Percentiles rank a stretch among this genome's conserved stretches.
Evolutionary conservation across 1,140 invertebrate genomes (phyloP).

Genomic region (Apis cerana): DNA sequence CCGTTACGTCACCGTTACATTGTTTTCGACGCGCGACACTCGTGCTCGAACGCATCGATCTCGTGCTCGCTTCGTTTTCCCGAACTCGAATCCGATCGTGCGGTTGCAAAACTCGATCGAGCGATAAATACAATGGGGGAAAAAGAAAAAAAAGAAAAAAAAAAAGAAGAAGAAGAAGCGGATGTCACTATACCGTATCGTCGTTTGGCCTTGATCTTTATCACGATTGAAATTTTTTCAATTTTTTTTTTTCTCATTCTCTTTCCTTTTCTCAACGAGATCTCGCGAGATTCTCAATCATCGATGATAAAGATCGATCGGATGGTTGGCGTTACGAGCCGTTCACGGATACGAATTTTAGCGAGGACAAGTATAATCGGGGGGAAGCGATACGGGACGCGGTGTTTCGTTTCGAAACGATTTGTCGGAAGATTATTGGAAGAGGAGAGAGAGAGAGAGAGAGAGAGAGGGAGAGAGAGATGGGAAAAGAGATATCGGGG

Average conservation of each 20-base stretch:
- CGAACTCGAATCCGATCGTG: background rate
- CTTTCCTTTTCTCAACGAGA: too few relatives aligned
- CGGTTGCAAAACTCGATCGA: background rate
- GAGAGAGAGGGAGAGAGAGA: too few relatives aligned
- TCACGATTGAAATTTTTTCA: background rate
- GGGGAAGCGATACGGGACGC: too few relatives aligned
- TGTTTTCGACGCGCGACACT: background rate
- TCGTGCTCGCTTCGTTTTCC: background rate
- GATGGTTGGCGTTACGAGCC: too few relatives aligned
- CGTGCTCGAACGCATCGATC: background rate
- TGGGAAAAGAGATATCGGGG: background rate
- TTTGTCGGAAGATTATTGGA: background rate
- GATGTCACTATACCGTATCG: rapidly evolving
- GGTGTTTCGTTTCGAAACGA: too few relatives aligned
- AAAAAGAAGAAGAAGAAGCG: background rate
- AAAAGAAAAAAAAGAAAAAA: background rate
- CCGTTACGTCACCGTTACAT: background rate
- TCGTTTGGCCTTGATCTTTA: background rate
- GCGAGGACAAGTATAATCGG: too few relatives aligned
- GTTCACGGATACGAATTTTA: too few relatives aligned
- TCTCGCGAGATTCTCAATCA: too few relatives aligned
- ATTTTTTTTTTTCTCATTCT: background rate
- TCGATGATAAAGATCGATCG: background rate
- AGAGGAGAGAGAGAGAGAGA: background rate
- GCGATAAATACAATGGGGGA: background rate